These are phyloP conservation scores for Lamellibrachia columna DNA, from an alignment of 2,888 invertebrate genomes.

Conservation along the genomic window DNA sequence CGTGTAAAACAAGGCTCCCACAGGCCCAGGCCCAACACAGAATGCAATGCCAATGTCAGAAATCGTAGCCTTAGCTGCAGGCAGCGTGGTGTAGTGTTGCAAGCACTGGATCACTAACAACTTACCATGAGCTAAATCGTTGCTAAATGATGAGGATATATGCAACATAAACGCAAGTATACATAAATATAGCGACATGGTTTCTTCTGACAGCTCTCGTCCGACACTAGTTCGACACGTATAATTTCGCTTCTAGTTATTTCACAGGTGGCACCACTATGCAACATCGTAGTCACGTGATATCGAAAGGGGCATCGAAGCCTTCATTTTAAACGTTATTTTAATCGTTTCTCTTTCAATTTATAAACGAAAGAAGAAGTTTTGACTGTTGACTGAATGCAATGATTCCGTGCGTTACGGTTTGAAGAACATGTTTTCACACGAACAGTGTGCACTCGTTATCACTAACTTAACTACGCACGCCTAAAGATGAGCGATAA, in stretches of 20 bases:
- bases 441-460: not conserved
- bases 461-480: not conserved
- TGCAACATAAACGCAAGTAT: not conserved
- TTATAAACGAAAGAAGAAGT: not conserved
- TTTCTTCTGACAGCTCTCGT: not conserved
- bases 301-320: not conserved
- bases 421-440: not conserved
- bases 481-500: slow-evolving; percentile 8
- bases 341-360: not conserved
- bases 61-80: not conserved
- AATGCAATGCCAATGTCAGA: too few relatives aligned
- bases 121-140: not conserved
- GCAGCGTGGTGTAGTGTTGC: too few relatives aligned
- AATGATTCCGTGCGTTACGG: not conserved
- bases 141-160: not conserved
- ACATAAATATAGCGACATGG: not conserved
- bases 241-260: not conserved
- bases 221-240: not conserved
- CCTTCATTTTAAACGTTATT: not conserved
- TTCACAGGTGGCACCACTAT: slow-evolving; percentile 6
- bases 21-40: not conserved
- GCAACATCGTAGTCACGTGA: not conserved
- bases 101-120: not conserved
- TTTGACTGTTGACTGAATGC: not conserved
- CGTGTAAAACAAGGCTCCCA: too few relatives aligned